Evolutionary conservation across 2,113 vertebrate species (phyloP), one percentile per base, ranked within the genome.

Genomic region (Oreochromis spilurus): DNA sequence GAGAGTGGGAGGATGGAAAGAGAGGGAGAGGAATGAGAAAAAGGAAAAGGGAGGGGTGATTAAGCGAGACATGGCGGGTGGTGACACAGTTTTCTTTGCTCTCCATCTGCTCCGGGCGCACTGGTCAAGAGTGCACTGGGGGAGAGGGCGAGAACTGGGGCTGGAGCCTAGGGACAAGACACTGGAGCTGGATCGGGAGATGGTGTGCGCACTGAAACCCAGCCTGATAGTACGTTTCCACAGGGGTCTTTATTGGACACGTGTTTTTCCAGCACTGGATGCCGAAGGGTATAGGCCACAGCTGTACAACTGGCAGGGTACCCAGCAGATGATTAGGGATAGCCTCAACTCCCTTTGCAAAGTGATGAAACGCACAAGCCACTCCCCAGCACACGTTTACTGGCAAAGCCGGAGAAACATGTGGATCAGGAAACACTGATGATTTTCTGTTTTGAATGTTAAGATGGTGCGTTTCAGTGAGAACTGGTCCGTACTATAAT

Each of bases 81-180:
- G 90, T 94, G 92, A 92, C 93, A 95, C 92, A 91, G 53, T 95
- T 94, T 91, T 81, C 79, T 90, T 80, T 85, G 48, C 89, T 88
- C 84, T 93, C 84, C 89, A 89, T 91, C 89, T 92, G 91, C 87
- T 89, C 1, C 91, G 91, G 80, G 55, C 10, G n/a, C 54, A 82
- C 77, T 95, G 92, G 94, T 94, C 92, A 91, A 89, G 90, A 92
- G 93, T 89, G 87, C 81, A 94, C 77, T 90, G 55, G 91, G 84
- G 91, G 88, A 95, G 88, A 92, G 91, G 86, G 84, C 54, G 36
- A 89, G 72, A 79, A 79, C 31, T 86, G 88, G 55, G 65, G 57
- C 77, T 75, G 84, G 54, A 55, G 70, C 40, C 67, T 6, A 50
- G 81, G 45, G 86, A 80, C 4, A 80, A 77, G 9, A 13, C 13